Base-by-base conservation (phyloP, 1,140 invertebrate species). In the Samia ricini region DNA sequence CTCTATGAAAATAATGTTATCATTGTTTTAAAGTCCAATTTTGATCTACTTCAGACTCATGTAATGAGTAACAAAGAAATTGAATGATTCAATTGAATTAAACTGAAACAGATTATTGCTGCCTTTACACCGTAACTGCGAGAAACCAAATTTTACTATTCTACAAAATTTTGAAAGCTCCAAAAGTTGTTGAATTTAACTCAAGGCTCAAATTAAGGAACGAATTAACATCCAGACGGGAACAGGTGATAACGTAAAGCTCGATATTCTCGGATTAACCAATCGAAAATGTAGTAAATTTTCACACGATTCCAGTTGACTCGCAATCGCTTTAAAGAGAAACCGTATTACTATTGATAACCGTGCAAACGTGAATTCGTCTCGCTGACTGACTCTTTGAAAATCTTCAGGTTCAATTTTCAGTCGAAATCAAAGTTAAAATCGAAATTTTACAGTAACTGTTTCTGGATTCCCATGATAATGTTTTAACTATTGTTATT, bases 291-390 rank as follows among this genome's bases (percentile, higher is more conserved):
- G 12, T 42, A 10, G 15, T 42, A 10, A 42, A 42, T 42, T 42
- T 42, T 42, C 33, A 42, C 33, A 42, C 33, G 33, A 42, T 42
- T 42, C n/a, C 33, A 42, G 33, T 15, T 15, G 1, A 42, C 33
- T 42, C 33, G 33, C 33, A 42, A 42, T 42, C 33, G 33, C n/a
- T 42, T 42, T 42, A 42, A 42, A 42, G 33, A 42, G 33, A 42
- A 42, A 42, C 33, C 33, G 33, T 42, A 42, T 42, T 42, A 42
- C 33, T 42, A 42, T 42, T 42, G 33, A 42, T 42, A 42, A 42
- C 10, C 33, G 33, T 42, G 33, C 33, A 42, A 42, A 3, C 8
- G 33, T 15, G 33, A 15, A 42, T 42, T 42, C 33, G 33, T 42
- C 33, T 42, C 33, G 33, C 33, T 15, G n/a, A 42, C 33, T 42